Percentiles rank a stretch among this genome's conserved stretches.
These are phyloP conservation scores for Pharmacophagus antenor DNA, from an alignment of 2,888 invertebrate species.

Conservation along the genomic window DNA sequence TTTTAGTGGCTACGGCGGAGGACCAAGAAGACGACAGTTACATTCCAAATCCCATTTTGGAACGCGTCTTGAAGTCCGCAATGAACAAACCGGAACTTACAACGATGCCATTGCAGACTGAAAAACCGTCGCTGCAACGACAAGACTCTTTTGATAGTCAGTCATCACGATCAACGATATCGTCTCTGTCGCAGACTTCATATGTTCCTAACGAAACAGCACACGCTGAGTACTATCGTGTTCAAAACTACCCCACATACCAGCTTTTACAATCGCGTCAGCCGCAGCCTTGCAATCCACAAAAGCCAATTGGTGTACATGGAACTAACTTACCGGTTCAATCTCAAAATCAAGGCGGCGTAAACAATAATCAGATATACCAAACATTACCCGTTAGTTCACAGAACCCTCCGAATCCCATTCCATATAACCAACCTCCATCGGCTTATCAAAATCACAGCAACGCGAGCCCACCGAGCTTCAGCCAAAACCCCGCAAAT, in stretches of 20 bases:
- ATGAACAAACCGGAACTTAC: conserved; percentile 86
- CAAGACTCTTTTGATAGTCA: conserved; percentile 78
- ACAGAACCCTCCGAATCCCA: conserved; percentile 57
- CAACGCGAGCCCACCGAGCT: conserved; percentile 66
- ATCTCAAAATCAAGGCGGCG: conserved; percentile 44
- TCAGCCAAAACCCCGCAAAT: conserved; percentile 66
- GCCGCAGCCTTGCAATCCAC: conserved; percentile 60
- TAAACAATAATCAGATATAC: conserved; percentile 61
- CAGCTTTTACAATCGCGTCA: conserved; percentile 60
- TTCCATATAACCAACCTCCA: conserved; percentile 68
- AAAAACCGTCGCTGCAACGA: conserved; percentile 71
- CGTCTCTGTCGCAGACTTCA: conserved; percentile 71
- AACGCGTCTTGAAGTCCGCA: conserved; percentile 91
- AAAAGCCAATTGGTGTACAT: conserved; percentile 59
- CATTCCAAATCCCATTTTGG: conserved; percentile 94
- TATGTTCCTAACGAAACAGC: conserved; percentile 55
- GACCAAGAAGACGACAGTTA: conserved; percentile 95
- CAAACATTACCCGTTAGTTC: conserved; percentile 58
- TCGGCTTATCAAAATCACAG: conserved; percentile 58
- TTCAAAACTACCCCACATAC: conserved; percentile 66
- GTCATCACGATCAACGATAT: conserved; percentile 75
- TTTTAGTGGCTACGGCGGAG: conserved; percentile 94
- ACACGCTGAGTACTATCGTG: conserved; percentile 64
- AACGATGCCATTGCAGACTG: conserved; percentile 72
- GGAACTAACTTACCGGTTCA: conserved; percentile 58